Conservation (phyloP, 2,113 vertebrate species). For the Donacobius atricapilla region DNA sequence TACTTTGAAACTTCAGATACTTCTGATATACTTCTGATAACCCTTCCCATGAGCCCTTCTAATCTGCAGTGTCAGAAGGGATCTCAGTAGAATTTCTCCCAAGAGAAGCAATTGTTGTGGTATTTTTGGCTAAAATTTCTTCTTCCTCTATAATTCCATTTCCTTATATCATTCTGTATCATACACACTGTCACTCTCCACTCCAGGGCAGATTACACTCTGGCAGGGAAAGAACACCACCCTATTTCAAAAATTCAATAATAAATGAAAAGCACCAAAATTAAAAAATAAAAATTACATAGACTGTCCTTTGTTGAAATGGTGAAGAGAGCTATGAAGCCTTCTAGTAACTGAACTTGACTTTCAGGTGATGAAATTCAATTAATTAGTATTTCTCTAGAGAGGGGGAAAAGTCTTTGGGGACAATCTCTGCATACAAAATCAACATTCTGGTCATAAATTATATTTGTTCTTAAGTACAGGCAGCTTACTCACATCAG, state of each 20-base stretch:
- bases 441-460: background rate
- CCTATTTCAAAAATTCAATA: background rate
- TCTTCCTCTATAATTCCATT: background rate
- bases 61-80: background rate
- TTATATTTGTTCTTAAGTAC: background rate
- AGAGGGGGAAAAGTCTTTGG: background rate
- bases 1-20: background rate
- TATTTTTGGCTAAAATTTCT: background rate
- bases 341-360: background rate
- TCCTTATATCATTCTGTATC: background rate
- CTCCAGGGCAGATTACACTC: background rate
- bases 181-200: background rate
- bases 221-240: background rate
- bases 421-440: background rate
- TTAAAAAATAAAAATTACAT: background rate
- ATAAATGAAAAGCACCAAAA: background rate
- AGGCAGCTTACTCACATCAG: background rate
- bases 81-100: background rate
- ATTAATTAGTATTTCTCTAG: background rate
- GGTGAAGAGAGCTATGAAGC: background rate
- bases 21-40: background rate
- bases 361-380: constrained; percentile 24
- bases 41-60: background rate
- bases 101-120: background rate
- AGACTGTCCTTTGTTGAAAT: background rate